A percentile compares a stretch with the other conserved stretches of the same genome.
Conservation (phyloP, 2,888 invertebrate genomes). For the Drosophila formosana region DNA sequence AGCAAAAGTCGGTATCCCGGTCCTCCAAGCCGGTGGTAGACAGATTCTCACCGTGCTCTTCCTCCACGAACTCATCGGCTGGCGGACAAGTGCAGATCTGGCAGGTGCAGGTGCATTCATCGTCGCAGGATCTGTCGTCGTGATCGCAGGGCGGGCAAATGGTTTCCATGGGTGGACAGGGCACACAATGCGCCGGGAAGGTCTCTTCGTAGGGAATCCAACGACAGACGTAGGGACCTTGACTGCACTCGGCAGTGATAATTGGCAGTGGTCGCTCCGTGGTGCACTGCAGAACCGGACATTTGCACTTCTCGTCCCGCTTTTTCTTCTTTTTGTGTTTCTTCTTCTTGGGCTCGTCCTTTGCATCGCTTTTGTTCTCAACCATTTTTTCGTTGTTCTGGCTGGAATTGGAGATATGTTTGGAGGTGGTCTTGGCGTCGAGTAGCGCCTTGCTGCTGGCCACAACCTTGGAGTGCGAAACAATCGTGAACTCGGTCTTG, state of each 20-base stretch:
- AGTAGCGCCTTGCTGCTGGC: too few relatives aligned
- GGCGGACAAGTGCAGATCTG: constrained; percentile 50
- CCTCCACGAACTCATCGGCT: constrained; percentile 43
- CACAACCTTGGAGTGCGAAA: neutral
- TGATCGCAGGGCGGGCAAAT: constrained; percentile 65
- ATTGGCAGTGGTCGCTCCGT: constrained; percentile 42
- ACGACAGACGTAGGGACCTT: constrained; percentile 77
- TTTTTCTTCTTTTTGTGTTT: constrained; percentile 1
- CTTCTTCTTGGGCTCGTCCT: neutral
- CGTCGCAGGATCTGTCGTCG: constrained; percentile 42
- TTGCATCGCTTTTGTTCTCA: neutral
- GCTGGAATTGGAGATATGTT: neutral
- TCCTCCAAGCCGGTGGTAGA: constrained; percentile 65
- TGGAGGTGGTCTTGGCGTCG: neutral
- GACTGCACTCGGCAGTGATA: constrained; percentile 73
- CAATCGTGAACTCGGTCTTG: neutral
- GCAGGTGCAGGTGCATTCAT: constrained; percentile 67
- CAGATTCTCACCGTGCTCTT: constrained; percentile 47
- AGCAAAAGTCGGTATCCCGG: constrained; percentile 64
- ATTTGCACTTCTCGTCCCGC: constrained; percentile 43
- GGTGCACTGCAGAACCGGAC: constrained; percentile 60
- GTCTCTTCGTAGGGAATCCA: constrained; percentile 65
- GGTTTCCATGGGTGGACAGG: constrained; percentile 52
- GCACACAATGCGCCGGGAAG: constrained; percentile 43
- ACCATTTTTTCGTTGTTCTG: neutral